Percentiles rank a stretch among this genome's conserved stretches.
Conservation (phyloP, 2,113 vertebrate genomes). For the Apteryx mantelli region DNA sequence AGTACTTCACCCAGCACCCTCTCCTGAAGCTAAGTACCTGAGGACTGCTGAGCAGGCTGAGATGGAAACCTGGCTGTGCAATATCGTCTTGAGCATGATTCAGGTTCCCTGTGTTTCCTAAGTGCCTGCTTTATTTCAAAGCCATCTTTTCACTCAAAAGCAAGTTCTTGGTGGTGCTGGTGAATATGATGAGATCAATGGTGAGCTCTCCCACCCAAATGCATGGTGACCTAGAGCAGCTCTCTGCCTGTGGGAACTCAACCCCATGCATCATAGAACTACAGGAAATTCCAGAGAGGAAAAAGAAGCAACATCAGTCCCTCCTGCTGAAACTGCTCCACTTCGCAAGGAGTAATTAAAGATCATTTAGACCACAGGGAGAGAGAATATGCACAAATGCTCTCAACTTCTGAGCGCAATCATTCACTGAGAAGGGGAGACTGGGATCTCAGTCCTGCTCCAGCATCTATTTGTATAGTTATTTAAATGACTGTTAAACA, state of each 20-base stretch:
- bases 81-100: neutral
- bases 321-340: neutral
- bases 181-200: neutral
- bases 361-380: neutral
- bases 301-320: neutral
- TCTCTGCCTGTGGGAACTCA: neutral
- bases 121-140: neutral
- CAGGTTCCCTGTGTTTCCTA: neutral
- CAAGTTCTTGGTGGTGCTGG: neutral
- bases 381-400: neutral
- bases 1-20: neutral
- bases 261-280: neutral
- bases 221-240: neutral
- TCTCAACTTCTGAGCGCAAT: neutral
- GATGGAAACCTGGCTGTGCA: neutral
- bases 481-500: neutral
- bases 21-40: neutral
- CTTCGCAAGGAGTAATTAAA: neutral
- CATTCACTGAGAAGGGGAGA: neutral
- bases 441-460: neutral
- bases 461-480: neutral
- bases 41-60: neutral
- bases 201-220: neutral
- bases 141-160: neutral
- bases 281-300: neutral